phyloP scores from a whole-genome alignment of 2,888 invertebrate species.

The Thelaira solivaga region DNA sequence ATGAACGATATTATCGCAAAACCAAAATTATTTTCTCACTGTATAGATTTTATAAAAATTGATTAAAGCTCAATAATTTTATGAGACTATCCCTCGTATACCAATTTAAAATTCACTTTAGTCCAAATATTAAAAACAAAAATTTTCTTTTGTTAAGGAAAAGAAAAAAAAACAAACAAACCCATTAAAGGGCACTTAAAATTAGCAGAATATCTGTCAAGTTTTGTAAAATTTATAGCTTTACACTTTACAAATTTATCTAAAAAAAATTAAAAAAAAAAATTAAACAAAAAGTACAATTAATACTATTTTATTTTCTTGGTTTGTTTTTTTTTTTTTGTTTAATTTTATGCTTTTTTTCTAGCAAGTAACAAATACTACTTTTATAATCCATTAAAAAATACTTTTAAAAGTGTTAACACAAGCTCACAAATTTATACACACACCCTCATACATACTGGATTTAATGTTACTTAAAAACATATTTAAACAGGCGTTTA shows the following conservation, averaged over 20 bases:
- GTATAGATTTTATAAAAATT: no score
- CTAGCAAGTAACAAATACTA: not conserved
- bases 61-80: no score
- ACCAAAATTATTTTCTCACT: no score
- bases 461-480: no score
- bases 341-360: constrained; percentile 12
- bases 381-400: constrained; percentile 61
- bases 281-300: no score
- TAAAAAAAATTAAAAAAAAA: constrained; percentile 29
- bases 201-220: constrained; percentile 61
- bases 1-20: no score
- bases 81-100: not conserved
- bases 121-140: not conserved
- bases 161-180: constrained; percentile 29
- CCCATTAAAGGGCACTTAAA: constrained; percentile 63
- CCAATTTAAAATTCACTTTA: not conserved
- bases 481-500: no score
- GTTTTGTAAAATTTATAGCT: constrained; percentile 58
- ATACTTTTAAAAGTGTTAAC: constrained; percentile 58
- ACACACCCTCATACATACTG: not conserved
- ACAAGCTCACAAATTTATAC: constrained; percentile 2
- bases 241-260: constrained; percentile 54
- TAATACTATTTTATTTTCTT: not conserved
- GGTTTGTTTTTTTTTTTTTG: not conserved
- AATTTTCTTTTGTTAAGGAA: not conserved